Base-by-base conservation (phyloP, 1,140 invertebrate species). In the Helicorthomorpha holstii region DNA sequence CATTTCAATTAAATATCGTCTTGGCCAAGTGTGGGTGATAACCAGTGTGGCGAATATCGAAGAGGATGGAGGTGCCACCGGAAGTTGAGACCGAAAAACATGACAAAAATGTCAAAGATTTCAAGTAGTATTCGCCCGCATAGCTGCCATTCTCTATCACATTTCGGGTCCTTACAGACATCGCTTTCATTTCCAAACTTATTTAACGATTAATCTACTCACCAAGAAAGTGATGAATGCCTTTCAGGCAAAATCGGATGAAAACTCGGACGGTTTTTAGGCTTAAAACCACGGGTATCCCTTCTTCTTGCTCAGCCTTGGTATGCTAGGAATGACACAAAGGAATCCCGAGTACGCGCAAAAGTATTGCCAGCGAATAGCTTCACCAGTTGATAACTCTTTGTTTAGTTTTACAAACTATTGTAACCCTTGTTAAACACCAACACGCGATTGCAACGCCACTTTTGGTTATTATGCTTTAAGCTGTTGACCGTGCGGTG, bases 261-360 rank as follows among this genome's bases (percentile, higher is more conserved):
- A 25, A 49, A 55, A 55, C 73, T 70, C 68, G 71, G 70, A 68
- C 72, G 73, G 75, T 79, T 77, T 79, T 77, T 75, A 71, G 72
- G 74, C 71, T 72, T 23, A 77, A 78, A 81, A 79, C 79, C 76
- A 74, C 75, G 79, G 75, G 75, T 80, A 77, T 79, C 76, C 80
- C 73, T 78, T 80, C 79, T 80, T 81, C 80, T 81, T n/a, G n/a
- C n/a, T n/a, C n/a, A n/a, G n/a, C n/a, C n/a, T n/a, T 83, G 83
- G 83, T 83, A 86, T 85, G 83, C 79, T 75, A 84, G 80, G 83
- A 85, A 85, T 86, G 82, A 80, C 82, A 85, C 82, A 85, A 86
- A 85, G n/a, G 83, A 86, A 85, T 86, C 82, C 77, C 75, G 81
- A 85, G 81, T 84, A 86, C 83, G 83, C 82, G 82, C 75, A 76